Percentiles rank a stretch among this genome's conserved stretches.
These are phyloP conservation scores for Balaenoptera acutorostrata DNA, from an alignment of 2,113 vertebrate genomes.

Conservation along the genomic window DNA sequence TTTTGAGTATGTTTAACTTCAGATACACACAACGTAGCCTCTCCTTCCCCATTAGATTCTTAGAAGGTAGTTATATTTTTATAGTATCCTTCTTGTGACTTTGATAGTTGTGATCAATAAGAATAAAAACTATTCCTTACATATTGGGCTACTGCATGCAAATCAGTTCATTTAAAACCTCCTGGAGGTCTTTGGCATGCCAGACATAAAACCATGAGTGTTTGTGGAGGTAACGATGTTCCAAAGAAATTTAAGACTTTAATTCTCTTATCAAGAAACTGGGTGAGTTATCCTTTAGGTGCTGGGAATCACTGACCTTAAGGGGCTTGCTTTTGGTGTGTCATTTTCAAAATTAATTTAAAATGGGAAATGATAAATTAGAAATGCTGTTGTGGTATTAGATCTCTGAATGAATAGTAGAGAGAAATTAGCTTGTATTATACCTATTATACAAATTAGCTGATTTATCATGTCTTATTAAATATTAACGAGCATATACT, in stretches of 20 bases:
- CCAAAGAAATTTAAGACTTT: conserved; percentile 73
- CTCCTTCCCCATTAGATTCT: conserved; percentile 87
- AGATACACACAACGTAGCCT: conserved; percentile 89
- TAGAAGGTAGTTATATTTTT: conserved; percentile 88
- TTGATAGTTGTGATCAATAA: conserved; percentile 82
- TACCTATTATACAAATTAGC: conserved; percentile 64
- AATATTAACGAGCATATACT: conserved; percentile 45
- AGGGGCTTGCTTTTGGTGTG: conserved; percentile 61
- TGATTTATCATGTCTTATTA: conserved; percentile 67
- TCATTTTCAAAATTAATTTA: conserved; percentile 64
- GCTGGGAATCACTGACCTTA: conserved; percentile 72
- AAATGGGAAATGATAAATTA: conserved; percentile 57
- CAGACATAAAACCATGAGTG: conserved; percentile 79
- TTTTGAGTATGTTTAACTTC: conserved; percentile 90
- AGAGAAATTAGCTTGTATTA: conserved; percentile 27
- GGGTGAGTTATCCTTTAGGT: conserved; percentile 42
- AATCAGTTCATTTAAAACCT: conserved; percentile 84
- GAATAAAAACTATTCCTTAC: conserved; percentile 79
- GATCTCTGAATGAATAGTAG: conserved; percentile 23
- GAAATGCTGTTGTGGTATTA: conserved; percentile 55
- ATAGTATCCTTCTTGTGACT: conserved; percentile 87
- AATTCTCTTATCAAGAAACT: conserved; percentile 66
- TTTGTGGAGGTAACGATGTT: conserved; percentile 84
- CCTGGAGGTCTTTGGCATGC: conserved; percentile 87
- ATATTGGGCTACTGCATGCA: conserved; percentile 85